Base-by-base conservation (phyloP, 2,797 vertebrate species). In the Phoebastria nigripes region DNA sequence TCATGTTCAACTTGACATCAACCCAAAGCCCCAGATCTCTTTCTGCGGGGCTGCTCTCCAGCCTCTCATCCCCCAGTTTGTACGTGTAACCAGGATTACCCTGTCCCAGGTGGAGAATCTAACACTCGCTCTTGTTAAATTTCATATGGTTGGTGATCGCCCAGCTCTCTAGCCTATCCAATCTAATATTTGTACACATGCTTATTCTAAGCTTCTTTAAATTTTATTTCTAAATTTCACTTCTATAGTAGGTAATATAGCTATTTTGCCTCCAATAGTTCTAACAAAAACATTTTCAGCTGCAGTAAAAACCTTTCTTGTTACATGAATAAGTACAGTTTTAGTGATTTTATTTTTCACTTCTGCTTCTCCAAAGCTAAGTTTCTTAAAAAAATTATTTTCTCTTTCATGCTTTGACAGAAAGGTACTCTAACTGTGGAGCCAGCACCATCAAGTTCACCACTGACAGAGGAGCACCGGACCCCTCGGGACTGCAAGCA, bases 41-140 rank as follows among this genome's bases (percentile, higher is more conserved):
- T 74, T 54, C 39, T 1, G 0, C 0, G 0, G 8, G 8, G 25
- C 20, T 39, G 11, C 3, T 42, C 6, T 55, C 31, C 47, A 82
- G 11, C 8, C 10, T 51, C 17, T 33, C 2, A 2, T 65, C 31
- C 13, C 31, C 4, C 6, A 12, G 1, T n/a, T 46, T 35, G 8
- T 46, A 61, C 7, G 8, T 26, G 29, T 26, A 28, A 55, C 26
- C 18, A 49, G 26, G 35, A 55, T 41, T 42, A 33, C 17, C 5
- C 28, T 2, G 2, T 26, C 25, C 17, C 16, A 12, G 29, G 14
- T 22, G n/a, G 24, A 67, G 12, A 89, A 55, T 52, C 15, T 3
- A 4, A 2, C n/a, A 17, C 8, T 29, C 39, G 5, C 0, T 25
- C 7, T 41, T 49, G 1, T 20, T 59, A 59, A 49, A 51, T 78